Percentiles rank a stretch among this genome's conserved stretches.
phyloP scores from a whole-genome alignment of 1,140 invertebrate species.

The Mycetomoellerius zeteki region DNA sequence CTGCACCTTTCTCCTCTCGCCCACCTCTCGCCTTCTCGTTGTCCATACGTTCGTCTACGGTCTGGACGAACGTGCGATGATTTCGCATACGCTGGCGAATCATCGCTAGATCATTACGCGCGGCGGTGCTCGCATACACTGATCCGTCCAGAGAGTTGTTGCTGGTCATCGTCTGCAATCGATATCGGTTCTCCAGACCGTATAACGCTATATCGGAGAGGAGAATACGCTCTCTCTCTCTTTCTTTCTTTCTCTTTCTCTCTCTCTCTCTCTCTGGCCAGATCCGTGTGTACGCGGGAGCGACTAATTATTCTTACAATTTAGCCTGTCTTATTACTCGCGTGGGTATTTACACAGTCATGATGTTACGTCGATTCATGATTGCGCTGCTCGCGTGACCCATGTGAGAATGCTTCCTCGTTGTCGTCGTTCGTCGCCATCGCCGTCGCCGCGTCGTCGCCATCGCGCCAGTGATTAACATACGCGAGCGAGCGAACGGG shows the following conservation, averaged over 20 bases:
- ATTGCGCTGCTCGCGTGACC: slow-evolving; percentile 35
- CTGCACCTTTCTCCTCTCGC: slow-evolving; percentile 18
- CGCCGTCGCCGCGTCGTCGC: slow-evolving; percentile 47
- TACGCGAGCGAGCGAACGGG: slow-evolving; percentile 42
- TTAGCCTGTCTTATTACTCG: slow-evolving; percentile 57
- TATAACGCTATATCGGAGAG: slow-evolving; percentile 6
- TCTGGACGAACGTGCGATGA: slow-evolving; percentile 29
- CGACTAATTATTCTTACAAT: slow-evolving; percentile 63
- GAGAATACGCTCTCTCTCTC: background rate
- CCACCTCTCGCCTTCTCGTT: background rate
- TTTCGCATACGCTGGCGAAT: slow-evolving; percentile 66
- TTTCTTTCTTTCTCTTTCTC: background rate
- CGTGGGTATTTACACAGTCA: slow-evolving; percentile 57
- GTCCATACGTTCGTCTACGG: slow-evolving; percentile 4
- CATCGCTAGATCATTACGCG: slow-evolving; percentile 69
- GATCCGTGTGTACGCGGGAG: slow-evolving; percentile 20
- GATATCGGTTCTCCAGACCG: slow-evolving; percentile 50
- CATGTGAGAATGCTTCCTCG: slow-evolving; percentile 27
- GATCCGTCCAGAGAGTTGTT: slow-evolving; percentile 61
- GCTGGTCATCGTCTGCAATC: slow-evolving; percentile 70
- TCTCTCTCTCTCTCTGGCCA: background rate
- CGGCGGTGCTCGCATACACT: slow-evolving; percentile 16
- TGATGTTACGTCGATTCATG: slow-evolving; percentile 59
- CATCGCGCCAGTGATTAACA: slow-evolving; percentile 58
- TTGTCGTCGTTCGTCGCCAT: slow-evolving; percentile 13